phyloP scores from a whole-genome alignment of 2,113 vertebrate genomes.

The Python bivittatus region DNA sequence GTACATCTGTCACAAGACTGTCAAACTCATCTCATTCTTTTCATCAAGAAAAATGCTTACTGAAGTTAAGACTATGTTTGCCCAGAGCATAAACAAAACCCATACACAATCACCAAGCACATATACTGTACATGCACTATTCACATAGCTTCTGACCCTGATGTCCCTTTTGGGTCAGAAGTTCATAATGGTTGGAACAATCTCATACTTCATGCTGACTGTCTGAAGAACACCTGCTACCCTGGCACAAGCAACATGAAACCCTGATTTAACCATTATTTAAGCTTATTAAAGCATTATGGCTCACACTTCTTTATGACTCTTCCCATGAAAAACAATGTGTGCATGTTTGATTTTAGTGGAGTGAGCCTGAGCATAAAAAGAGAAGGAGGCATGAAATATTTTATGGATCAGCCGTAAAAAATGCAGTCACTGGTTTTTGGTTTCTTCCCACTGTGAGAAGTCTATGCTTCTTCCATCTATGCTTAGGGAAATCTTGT shows the following conservation, averaged over 20 bases:
- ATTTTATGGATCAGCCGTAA: not conserved
- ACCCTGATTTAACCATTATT: not conserved
- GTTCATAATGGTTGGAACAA: not conserved
- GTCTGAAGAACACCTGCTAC: not conserved
- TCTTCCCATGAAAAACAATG: not conserved
- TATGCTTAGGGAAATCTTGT: not conserved
- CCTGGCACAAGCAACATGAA: not conserved
- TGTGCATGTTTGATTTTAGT: too few species aligned
- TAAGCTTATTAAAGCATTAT: not conserved
- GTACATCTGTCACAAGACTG: not conserved
- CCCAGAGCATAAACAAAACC: not conserved
- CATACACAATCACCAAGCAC: not conserved
- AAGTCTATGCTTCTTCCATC: not conserved
- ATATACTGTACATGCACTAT: not conserved
- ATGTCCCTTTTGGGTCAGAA: not conserved
- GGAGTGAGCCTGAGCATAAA: not conserved
- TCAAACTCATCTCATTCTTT: not conserved
- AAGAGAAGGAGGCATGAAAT: not conserved
- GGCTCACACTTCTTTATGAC: not conserved
- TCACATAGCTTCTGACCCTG: not conserved
- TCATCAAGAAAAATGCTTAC: not conserved
- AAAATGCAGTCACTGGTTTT: not conserved
- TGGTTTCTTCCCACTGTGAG: constrained; percentile 30
- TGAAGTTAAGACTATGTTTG: not conserved
- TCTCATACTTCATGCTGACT: not conserved